These are phyloP conservation scores for Loripinus fragilis DNA, from an alignment of 2,888 invertebrate species.

Conservation along the genomic window DNA sequence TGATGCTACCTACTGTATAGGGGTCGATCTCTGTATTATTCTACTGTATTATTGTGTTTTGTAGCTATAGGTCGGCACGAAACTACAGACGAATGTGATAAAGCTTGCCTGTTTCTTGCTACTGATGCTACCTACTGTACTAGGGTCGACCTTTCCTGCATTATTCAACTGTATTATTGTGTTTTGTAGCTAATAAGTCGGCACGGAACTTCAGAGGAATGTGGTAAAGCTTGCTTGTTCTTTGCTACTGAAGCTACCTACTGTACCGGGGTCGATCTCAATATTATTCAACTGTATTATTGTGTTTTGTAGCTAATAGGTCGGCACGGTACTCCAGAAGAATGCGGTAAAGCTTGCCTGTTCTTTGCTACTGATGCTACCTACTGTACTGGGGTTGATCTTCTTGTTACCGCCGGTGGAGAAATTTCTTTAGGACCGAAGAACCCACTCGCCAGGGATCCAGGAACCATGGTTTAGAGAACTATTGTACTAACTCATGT, in stretches of 20 bases:
- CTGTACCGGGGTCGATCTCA: too few species aligned
- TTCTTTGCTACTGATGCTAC: conserved; percentile 34
- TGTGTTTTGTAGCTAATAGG: neutral
- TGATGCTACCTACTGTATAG: too few species aligned
- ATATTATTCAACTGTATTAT: too few species aligned
- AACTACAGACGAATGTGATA: too few species aligned
- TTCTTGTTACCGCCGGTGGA: conserved; percentile 27
- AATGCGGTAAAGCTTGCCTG: conserved; percentile 29
- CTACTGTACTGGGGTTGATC: conserved; percentile 20
- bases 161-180: too few species aligned
- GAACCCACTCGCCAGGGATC: neutral
- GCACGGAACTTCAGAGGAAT: conserved; percentile 24
- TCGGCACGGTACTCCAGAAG: conserved; percentile 24
- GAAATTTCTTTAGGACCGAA: conserved; percentile 28
- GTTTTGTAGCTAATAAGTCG: conserved; percentile 8
- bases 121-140: too few species aligned
- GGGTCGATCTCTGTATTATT: too few species aligned
- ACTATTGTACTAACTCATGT: too few species aligned
- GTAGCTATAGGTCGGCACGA: too few species aligned
- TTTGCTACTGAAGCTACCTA: conserved; percentile 33
- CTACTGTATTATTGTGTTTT: too few species aligned
- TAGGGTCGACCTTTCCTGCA: too few species aligned
- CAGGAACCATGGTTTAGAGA: neutral
- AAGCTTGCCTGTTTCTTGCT: too few species aligned
- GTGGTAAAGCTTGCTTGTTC: conserved; percentile 30